phyloP scores from a whole-genome alignment of 2,797 vertebrate genomes.

The Xerus rutilus region DNA sequence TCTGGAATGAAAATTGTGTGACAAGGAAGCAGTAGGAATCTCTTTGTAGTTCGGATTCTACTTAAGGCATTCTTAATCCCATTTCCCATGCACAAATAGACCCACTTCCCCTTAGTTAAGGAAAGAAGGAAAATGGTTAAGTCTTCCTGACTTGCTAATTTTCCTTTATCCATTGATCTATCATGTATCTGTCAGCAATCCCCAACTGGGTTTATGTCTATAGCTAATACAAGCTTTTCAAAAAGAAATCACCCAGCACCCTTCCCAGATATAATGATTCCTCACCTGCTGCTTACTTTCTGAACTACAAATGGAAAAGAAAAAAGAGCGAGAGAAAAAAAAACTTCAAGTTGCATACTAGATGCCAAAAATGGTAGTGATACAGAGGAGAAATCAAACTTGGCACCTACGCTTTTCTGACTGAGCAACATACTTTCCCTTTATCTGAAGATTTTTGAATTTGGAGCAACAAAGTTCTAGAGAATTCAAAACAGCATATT shows the following conservation, averaged over 20 bases:
- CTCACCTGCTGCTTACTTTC: slow-evolving; percentile 52
- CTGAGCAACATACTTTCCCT: slow-evolving; percentile 63
- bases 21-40: neutral
- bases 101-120: neutral
- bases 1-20: slow-evolving; percentile 21
- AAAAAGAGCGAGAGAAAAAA: neutral
- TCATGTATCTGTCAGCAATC: neutral
- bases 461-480: slow-evolving; percentile 68
- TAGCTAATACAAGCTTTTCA: slow-evolving; percentile 31
- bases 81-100: neutral
- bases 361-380: slow-evolving; percentile 55
- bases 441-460: slow-evolving; percentile 72
- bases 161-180: slow-evolving; percentile 22
- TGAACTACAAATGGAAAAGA: slow-evolving; percentile 65
- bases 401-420: slow-evolving; percentile 5
- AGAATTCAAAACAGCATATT: slow-evolving; percentile 77
- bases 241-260: neutral
- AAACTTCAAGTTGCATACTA: slow-evolving; percentile 38
- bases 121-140: neutral
- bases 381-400: slow-evolving; percentile 61
- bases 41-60: slow-evolving; percentile 10
- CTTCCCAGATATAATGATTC: slow-evolving; percentile 25
- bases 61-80: neutral
- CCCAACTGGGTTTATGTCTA: neutral
- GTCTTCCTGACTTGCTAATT: neutral